A percentile compares a stretch with the other conserved stretches of the same genome.
Evolutionary conservation across 2,797 vertebrate species (phyloP).

Genomic region (Onychomys leucogaster): DNA sequence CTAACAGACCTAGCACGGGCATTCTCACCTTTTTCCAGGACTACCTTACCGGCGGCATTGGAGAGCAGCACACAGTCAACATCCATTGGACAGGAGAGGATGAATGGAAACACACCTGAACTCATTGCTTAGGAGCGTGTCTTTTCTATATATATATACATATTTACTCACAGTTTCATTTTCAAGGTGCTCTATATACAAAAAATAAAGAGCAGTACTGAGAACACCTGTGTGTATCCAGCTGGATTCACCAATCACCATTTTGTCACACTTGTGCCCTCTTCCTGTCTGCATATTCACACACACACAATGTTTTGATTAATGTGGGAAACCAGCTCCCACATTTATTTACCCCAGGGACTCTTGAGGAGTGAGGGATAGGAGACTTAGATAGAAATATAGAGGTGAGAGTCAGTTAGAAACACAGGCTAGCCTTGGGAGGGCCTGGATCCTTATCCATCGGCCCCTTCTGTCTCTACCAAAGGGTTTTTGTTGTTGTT

Average conservation of each 20-base stretch:
- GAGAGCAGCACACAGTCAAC: slow-evolving; percentile 62
- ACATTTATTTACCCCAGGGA: no score
- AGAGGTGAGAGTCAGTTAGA: no score
- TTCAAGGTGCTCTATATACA: slow-evolving; percentile 4
- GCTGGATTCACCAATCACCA: not conserved
- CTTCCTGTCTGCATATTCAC: not conserved
- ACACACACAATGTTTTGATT: not conserved
- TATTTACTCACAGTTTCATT: not conserved
- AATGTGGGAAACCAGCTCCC: no score
- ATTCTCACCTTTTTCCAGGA: slow-evolving; percentile 71
- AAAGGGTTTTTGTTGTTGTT: no score
- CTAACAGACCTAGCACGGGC: slow-evolving; percentile 84
- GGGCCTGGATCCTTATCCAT: no score
- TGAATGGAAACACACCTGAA: not conserved
- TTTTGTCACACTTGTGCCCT: not conserved
- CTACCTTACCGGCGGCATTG: slow-evolving; percentile 47
- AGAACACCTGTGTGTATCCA: not conserved
- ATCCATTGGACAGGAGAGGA: slow-evolving; percentile 56
- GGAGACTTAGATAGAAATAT: no score
- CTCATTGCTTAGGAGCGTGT: not conserved
- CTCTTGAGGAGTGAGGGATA: no score
- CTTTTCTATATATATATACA: slow-evolving; percentile 4
- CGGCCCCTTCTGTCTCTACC: no score
- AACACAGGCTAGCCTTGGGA: no score
- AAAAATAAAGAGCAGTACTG: not conserved